Base-by-base conservation (phyloP, 1,140 invertebrate genomes). In the Ips nitidus region DNA sequence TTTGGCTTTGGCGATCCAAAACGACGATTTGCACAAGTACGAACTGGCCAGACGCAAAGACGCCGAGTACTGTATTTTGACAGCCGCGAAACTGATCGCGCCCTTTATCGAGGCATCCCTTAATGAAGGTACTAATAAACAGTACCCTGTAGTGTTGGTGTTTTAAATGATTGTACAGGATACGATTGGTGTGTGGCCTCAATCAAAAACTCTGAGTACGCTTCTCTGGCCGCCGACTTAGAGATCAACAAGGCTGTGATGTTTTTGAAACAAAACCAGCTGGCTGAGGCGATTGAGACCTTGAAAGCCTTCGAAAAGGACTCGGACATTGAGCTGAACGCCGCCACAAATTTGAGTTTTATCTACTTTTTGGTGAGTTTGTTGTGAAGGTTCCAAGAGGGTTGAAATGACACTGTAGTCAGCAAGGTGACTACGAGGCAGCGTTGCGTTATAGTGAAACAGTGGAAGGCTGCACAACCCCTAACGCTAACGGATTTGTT, bases 221-320 rank as follows among this genome's bases (percentile, higher is more conserved):
- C 89, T 5, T 84, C 87, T 72, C 78, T 97, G 41, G 93, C 94
- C 22, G 91, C 91, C 74, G 94, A 97, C 81, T 83, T 98, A 62
- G 94, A 98, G 82, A 93, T 98, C 67, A 96, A 95, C 79, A 97
- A 97, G 82, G 95, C 94, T 0, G 88, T 96, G 57, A 93, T 94
- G 78, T 94, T 90, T 80, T 81, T 98, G 8, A 90, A 93, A 70
- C 91, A 94, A 80, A 89, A 92, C 68, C 91, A 97, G 76, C 87
- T 95, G 7, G 82, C 86, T 53, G 86, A 91, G 79, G 91, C 95
- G 0, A 90, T 95, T 47, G 93, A 95, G 69, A 94, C 93, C 0
- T 80, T 98, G 37, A 94, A 94, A 81, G 89, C 90, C 67, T 97
- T 97, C 80, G 93, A 97, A 80, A 92, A 92, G 73, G 87, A 93